phyloP scores from a whole-genome alignment of 1,140 invertebrate species.

The Araneus ventricosus region DNA sequence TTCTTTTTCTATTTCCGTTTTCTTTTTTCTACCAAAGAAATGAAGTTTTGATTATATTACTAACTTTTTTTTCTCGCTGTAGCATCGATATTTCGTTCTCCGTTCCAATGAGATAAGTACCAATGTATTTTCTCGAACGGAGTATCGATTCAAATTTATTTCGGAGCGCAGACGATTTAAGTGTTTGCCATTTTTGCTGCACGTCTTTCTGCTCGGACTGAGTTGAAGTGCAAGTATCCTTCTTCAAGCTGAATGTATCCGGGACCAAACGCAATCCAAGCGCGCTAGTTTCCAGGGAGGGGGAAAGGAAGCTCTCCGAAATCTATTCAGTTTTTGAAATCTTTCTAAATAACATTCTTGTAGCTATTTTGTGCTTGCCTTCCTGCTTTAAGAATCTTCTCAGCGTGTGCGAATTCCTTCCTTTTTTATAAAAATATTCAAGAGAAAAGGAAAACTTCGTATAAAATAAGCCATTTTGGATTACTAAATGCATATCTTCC shows the following conservation, averaged over 20 bases:
- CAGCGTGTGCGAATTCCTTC: background rate
- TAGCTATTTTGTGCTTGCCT: slow-evolving; percentile 37
- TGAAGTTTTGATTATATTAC: background rate
- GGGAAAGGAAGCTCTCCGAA: background rate
- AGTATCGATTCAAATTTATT: slow-evolving; percentile 41
- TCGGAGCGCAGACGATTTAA: background rate
- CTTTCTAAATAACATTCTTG: slow-evolving; percentile 46
- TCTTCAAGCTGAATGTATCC: slow-evolving; percentile 28
- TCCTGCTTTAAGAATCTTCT: slow-evolving; percentile 19
- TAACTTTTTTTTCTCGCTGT: background rate
- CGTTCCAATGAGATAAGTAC: slow-evolving; percentile 15
- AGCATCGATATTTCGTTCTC: background rate
- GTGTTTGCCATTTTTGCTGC: slow-evolving; percentile 59
- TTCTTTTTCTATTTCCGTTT: background rate
- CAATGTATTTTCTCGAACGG: slow-evolving; percentile 12
- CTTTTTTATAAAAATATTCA: background rate
- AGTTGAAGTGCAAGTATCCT: slow-evolving; percentile 63
- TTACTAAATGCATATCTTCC: no score
- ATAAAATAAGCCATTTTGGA: background rate
- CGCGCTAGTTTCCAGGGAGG: slow-evolving; percentile 3
- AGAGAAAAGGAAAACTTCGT: background rate
- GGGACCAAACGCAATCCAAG: slow-evolving; percentile 34
- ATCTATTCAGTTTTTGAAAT: slow-evolving; percentile 41
- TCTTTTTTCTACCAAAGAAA: background rate
- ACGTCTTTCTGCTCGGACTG: slow-evolving; percentile 48